These are phyloP conservation scores for Frankliniella intonsa DNA, from an alignment of 2,888 invertebrate genomes.

Conservation along the genomic window DNA sequence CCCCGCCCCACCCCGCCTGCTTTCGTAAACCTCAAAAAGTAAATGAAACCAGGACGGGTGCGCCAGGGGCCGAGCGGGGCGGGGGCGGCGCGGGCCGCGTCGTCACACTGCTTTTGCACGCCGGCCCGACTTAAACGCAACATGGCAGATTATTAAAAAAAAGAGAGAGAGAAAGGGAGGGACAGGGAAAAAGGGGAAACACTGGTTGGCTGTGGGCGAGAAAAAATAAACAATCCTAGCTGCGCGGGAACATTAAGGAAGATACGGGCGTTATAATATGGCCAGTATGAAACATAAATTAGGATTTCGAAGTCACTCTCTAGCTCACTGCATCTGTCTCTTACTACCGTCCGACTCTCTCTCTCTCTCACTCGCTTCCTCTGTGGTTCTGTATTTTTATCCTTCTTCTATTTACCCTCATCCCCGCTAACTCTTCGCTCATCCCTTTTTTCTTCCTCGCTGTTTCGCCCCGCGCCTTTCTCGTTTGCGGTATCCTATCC, in stretches of 20 bases:
- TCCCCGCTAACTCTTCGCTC: background rate
- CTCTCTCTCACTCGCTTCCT: background rate
- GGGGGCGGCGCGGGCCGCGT: no score
- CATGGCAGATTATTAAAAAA: background rate
- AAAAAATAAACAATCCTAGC: background rate
- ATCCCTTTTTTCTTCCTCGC: background rate
- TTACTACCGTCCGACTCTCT: background rate
- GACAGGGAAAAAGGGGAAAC: background rate
- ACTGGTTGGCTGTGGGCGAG: background rate
- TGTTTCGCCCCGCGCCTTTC: background rate
- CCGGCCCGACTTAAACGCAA: background rate
- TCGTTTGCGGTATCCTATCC: no score
- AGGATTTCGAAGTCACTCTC: background rate
- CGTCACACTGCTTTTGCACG: no score
- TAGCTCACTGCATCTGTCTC: background rate
- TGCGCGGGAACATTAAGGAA: background rate
- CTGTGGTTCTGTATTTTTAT: background rate
- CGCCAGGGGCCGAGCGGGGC: no score
- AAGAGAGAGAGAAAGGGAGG: background rate
- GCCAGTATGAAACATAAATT: background rate
- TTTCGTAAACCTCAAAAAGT: no score
- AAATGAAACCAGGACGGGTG: no score
- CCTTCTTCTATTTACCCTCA: background rate
- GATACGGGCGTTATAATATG: background rate
- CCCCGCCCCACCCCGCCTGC: no score